Percentiles rank a stretch among this genome's conserved stretches.
Evolutionary conservation across 2,888 invertebrate genomes (phyloP).

Genomic region (Harpalus rufipes): DNA sequence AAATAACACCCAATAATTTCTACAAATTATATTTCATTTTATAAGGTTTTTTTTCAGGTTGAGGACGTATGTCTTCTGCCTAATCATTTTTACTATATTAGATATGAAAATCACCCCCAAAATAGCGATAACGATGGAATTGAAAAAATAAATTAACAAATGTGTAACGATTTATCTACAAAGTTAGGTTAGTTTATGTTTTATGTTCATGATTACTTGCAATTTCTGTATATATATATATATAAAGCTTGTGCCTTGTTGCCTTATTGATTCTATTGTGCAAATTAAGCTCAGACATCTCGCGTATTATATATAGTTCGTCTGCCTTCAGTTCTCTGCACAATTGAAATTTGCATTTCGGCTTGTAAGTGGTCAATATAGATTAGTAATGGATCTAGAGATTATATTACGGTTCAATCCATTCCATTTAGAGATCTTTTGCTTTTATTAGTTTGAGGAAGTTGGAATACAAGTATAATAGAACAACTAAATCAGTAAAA

Average conservation of each 20-base stretch:
- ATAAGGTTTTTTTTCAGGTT: no score
- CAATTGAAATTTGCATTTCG: slow-evolving; percentile 2
- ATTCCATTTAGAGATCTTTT: not conserved
- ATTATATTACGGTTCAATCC: not conserved
- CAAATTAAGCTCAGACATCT: not conserved
- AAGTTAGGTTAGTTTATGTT: no score
- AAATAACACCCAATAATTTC: no score
- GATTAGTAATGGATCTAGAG: not conserved
- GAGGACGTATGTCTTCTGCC: no score
- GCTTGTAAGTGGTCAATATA: slow-evolving; percentile 1
- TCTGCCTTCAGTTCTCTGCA: not conserved
- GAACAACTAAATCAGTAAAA: not conserved
- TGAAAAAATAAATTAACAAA: no score
- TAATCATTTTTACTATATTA: no score
- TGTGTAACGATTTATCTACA: no score
- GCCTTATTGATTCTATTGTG: not conserved
- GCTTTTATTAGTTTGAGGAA: not conserved
- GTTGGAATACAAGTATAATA: not conserved
- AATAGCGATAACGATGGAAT: no score
- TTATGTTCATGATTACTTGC: no score
- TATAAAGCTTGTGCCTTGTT: not conserved
- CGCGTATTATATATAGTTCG: not conserved
- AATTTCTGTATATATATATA: not conserved
- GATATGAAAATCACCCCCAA: no score
- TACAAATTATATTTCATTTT: no score